Conservation (phyloP, 2,797 vertebrate genomes). For the Betta splendens region DNA sequence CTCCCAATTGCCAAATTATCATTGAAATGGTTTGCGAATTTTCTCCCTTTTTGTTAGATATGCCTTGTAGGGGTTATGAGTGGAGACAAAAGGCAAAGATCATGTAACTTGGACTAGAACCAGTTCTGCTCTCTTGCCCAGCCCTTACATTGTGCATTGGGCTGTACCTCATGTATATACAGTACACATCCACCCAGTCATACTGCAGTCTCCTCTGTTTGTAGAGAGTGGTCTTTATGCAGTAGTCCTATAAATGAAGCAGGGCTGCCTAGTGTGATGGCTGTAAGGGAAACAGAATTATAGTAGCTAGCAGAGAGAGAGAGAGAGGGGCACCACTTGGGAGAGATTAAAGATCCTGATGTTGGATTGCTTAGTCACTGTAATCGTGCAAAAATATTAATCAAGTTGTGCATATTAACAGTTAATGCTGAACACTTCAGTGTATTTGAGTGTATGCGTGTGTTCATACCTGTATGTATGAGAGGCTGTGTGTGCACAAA, state of each 20-base stretch:
- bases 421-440: conserved; percentile 69
- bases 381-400: conserved; percentile 77
- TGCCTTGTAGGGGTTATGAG: conserved; percentile 50
- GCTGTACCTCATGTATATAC: conserved; percentile 63
- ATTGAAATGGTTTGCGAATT: conserved; percentile 55
- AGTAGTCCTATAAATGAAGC: conserved; percentile 47
- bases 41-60: conserved; percentile 51
- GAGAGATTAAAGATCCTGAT: conserved; percentile 47
- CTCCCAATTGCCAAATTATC: conserved; percentile 75
- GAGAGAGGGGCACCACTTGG: conserved; percentile 23
- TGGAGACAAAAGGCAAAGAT: conserved; percentile 31
- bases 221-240: conserved; percentile 32
- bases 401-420: conserved; percentile 79
- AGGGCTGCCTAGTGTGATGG: conserved; percentile 40
- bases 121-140: conserved; percentile 27
- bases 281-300: conserved; percentile 19
- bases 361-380: conserved; percentile 69
- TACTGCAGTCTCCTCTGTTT: conserved; percentile 50
- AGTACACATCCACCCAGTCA: conserved; percentile 45
- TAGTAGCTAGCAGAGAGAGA: conserved; percentile 36
- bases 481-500: conserved; percentile 60
- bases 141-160: conserved; percentile 27
- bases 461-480: conserved; percentile 54
- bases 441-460: conserved; percentile 60
- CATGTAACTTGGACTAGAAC: conserved; percentile 38